Conservation (phyloP, 2,797 vertebrate species). For the Trichosurus vulpecula region DNA sequence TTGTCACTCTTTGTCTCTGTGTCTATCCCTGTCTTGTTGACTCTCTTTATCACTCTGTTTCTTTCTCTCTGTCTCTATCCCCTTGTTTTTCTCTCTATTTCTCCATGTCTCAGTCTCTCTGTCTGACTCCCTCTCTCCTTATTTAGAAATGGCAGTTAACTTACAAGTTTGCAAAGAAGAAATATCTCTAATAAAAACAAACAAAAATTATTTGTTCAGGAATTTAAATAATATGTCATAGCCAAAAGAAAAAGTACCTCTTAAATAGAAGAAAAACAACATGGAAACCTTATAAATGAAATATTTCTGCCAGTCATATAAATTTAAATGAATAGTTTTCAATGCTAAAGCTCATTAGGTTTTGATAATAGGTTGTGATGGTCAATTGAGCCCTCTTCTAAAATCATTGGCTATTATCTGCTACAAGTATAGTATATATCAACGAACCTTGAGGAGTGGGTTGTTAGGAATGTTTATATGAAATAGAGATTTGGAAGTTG, state of each 20-base stretch:
- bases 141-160: constrained; percentile 77
- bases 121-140: neutral
- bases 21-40: no score
- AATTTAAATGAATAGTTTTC: constrained; percentile 29
- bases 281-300: constrained; percentile 60
- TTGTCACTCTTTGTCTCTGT: neutral
- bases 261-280: constrained; percentile 50
- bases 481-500: neutral
- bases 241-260: constrained; percentile 41
- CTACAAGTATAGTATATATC: constrained; percentile 40
- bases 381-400: neutral
- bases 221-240: constrained; percentile 32
- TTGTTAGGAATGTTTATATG: constrained; percentile 30
- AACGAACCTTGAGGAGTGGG: constrained; percentile 25
- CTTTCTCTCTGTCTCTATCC: neutral
- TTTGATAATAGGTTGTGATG: neutral
- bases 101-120: neutral
- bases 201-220: constrained; percentile 70
- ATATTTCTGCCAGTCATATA: constrained; percentile 39
- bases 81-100: no score
- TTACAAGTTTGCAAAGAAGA: constrained; percentile 74
- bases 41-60: constrained; percentile 47
- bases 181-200: constrained; percentile 80
- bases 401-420: constrained; percentile 55
- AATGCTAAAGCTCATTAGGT: constrained; percentile 57